Evolutionary conservation across 2,113 vertebrate species (phyloP).

Genomic region (Macheiramphus alcinus): DNA sequence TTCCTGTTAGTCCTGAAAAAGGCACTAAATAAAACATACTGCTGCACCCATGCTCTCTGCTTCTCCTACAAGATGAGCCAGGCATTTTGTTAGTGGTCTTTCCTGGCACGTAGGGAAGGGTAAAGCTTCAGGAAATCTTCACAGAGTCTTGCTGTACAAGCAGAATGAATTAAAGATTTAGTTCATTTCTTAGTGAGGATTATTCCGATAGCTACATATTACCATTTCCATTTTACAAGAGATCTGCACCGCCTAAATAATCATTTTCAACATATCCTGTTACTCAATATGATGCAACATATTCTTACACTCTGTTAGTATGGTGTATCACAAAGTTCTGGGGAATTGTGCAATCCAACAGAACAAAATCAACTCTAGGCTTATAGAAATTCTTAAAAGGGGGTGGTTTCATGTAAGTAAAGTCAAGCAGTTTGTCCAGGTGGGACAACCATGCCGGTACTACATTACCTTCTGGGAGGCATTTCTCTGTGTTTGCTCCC

Average conservation of each 20-base stretch:
- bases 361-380: neutral
- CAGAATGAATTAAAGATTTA: neutral
- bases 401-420: neutral
- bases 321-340: neutral
- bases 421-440: neutral
- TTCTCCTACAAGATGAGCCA: neutral
- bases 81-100: neutral
- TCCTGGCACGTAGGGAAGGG: neutral
- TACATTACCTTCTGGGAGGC: neutral
- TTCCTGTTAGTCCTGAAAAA: neutral
- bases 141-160: neutral
- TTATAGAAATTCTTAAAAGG: neutral
- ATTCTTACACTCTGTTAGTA: neutral
- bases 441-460: neutral
- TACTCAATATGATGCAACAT: neutral
- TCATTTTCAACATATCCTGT: conserved; percentile 15
- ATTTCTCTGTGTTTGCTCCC: neutral
- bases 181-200: neutral
- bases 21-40: neutral
- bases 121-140: neutral
- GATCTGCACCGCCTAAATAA: neutral
- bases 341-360: neutral
- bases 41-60: neutral
- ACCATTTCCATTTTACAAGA: neutral
- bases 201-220: neutral